Evolutionary conservation across 2,113 vertebrate species (phyloP), one percentile per base, ranked within the genome.

Genomic region (Scalopus aquaticus): DNA sequence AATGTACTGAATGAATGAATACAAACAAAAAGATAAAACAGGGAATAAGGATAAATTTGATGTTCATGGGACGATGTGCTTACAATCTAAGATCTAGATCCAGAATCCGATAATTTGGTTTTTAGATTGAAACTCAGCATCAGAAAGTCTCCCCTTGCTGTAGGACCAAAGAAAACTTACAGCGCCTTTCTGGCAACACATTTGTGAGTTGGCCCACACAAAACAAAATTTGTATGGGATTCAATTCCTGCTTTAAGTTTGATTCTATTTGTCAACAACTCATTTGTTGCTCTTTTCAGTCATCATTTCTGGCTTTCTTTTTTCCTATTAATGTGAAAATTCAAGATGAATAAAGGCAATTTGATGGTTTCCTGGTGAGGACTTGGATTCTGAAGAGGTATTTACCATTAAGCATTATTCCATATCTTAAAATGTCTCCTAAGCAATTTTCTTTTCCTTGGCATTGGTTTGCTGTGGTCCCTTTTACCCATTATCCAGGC

Each of bases 241-340:
- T 72, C 81, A 79, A 87, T 79, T 94, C 15, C 60, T 87, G 24
- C 72, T 96, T 95, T 84, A 94, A 96, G 17, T 87, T 84, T 9
- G 89, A 60, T 80, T 80, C 30, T 93, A 37, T 94, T 58, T 86
- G 56, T 87, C 78, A 95, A 54, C 20, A 89, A 54, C 17, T 37
- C 60, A 90, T 70, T 91, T 92, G n/a, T 44, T 82, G 39, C 69
- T 95, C 6, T 93, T 90, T 95, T 56, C 17, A 62, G 67, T 62
- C 49, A 73, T 78, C 37, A 79, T 90, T 92, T 83, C 82, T 95
- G 19, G 19, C 26, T 93, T 17, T 44, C 28, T 17, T 81, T 81
- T 77, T 60, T 72, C 72, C 28, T 69, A 32, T 37, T 86, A 93
- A 89, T 54, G 46, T 86, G 39, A 83, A 94, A 26, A 85, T 76